phyloP scores from a whole-genome alignment of 1,140 invertebrate genomes.

The Sinella curviseta region DNA sequence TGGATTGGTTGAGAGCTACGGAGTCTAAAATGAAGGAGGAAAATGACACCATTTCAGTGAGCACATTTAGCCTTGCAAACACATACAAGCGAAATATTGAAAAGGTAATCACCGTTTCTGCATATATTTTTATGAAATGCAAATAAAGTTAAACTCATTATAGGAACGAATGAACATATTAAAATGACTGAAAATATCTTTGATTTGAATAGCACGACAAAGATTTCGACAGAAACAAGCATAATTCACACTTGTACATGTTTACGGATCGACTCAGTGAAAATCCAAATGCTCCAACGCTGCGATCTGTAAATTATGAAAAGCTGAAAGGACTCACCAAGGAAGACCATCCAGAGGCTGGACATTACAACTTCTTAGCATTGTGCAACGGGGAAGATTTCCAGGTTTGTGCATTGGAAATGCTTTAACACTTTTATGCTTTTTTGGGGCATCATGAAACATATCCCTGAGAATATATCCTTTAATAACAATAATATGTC shows the following conservation, averaged over 20 bases:
- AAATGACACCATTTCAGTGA: constrained; percentile 26
- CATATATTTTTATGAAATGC: no score
- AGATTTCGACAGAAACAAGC: constrained; percentile 36
- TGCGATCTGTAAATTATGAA: background rate
- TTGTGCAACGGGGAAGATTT: constrained; percentile 44
- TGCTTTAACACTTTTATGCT: background rate
- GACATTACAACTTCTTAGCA: constrained; percentile 41
- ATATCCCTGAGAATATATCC: no score
- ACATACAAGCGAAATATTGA: constrained; percentile 34
- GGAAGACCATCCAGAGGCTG: constrained; percentile 24
- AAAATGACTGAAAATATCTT: background rate
- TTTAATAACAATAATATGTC: background rate
- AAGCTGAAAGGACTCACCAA: background rate
- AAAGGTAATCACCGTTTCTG: constrained; percentile 31
- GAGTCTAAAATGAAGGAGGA: constrained; percentile 33
- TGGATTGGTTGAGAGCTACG: constrained; percentile 43
- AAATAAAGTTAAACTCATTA: background rate
- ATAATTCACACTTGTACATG: constrained; percentile 39
- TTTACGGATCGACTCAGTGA: constrained; percentile 9
- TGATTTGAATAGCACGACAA: constrained; percentile 33
- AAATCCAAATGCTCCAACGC: constrained; percentile 6
- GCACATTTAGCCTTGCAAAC: constrained; percentile 32
- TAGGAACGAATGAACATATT: background rate
- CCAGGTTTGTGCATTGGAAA: constrained; percentile 27
- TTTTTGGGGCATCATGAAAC: background rate